Evolutionary conservation across 2,888 invertebrate genomes (phyloP).

Genomic region (Mythimna albipuncta): DNA sequence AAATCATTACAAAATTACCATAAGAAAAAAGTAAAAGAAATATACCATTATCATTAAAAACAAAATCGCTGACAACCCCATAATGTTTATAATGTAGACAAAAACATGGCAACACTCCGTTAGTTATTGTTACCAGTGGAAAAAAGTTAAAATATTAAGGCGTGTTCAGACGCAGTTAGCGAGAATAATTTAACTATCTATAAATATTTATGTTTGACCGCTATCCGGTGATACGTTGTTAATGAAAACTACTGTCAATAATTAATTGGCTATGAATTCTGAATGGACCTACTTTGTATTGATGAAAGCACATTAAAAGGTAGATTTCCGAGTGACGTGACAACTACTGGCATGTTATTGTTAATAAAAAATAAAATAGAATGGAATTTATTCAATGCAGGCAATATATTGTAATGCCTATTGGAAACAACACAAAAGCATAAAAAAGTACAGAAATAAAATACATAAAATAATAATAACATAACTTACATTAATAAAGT

Average conservation of each 20-base stretch:
- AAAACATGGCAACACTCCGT: conserved; percentile 72
- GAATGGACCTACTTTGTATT: conserved; percentile 32
- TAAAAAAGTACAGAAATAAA: no score
- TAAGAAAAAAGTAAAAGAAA: conserved; percentile 53
- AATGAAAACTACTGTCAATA: conserved; percentile 42
- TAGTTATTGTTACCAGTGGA: conserved; percentile 68
- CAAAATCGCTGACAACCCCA: conserved; percentile 69
- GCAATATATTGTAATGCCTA: no score
- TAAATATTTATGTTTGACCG: conserved; percentile 57
- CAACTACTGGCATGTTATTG: neutral
- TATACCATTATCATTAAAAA: conserved; percentile 66
- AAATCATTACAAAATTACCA: conserved; percentile 67
- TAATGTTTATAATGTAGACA: conserved; percentile 69
- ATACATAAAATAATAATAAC: no score
- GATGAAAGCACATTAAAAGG: conserved; percentile 15
- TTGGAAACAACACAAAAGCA: no score
- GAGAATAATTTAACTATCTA: conserved; percentile 55
- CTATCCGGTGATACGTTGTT: conserved; percentile 31
- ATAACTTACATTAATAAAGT: no score
- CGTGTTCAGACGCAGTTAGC: conserved; percentile 62
- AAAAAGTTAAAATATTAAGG: conserved; percentile 61
- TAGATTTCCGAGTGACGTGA: neutral
- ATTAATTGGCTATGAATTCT: conserved; percentile 34
- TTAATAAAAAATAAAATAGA: no score
- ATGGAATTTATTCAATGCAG: no score